Evolutionary conservation across 2,888 invertebrate genomes (phyloP).

Genomic region (Drosophila kokeensis): DNA sequence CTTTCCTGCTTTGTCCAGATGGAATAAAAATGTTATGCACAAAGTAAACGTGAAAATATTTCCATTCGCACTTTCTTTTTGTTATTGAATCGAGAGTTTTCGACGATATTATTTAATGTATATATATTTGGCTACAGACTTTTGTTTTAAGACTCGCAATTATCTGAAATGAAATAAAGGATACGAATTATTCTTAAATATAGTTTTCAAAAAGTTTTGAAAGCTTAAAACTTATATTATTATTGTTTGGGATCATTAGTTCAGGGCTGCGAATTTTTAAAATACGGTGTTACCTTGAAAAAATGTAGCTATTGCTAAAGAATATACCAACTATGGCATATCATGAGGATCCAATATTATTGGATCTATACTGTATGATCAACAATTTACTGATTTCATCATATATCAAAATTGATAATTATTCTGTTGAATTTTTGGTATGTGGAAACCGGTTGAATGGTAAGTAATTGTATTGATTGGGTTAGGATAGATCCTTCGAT

Average conservation of each 20-base stretch:
- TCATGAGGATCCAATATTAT: not conserved
- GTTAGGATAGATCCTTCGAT: not conserved
- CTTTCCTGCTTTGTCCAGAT: slow-evolving; percentile 7
- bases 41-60: slow-evolving; percentile 46
- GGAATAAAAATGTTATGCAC: slow-evolving; percentile 36
- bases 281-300: not conserved
- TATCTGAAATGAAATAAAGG: slow-evolving; percentile 53
- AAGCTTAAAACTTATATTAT: not conserved
- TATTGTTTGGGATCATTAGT: not conserved
- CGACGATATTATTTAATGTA: slow-evolving; percentile 12
- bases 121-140: slow-evolving; percentile 53
- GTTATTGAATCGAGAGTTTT: slow-evolving; percentile 11
- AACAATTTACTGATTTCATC: not conserved
- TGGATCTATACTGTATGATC: not conserved
- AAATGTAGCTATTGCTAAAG: not conserved
- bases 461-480: not conserved
- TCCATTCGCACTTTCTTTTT: slow-evolving; percentile 3
- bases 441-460: not conserved
- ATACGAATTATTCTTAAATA: not conserved
- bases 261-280: rapidly evolving
- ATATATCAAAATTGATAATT: not conserved
- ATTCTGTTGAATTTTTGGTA: not conserved
- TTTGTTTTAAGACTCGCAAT: slow-evolving; percentile 42
- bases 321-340: not conserved
- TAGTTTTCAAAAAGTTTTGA: not conserved